phyloP scores from a whole-genome alignment of 2,888 invertebrate species.

The Polyommatus iphigenia region DNA sequence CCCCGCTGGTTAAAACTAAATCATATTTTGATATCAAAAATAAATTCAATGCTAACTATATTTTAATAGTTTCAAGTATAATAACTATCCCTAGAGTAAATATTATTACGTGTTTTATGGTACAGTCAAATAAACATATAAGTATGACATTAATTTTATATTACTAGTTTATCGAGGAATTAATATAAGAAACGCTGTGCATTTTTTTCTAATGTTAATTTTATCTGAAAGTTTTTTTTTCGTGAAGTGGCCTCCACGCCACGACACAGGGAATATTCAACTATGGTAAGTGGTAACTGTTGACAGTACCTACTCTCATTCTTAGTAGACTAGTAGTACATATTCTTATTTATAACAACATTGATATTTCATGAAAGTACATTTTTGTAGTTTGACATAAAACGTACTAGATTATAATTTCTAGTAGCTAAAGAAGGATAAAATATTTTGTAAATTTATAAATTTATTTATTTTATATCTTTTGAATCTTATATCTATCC shows the following conservation, averaged over 20 bases:
- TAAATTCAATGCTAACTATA: conserved; percentile 11
- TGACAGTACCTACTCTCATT: too few relatives aligned
- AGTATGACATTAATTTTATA: neutral
- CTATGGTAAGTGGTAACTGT: too few relatives aligned
- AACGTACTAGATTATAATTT: neutral
- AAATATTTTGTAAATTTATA: neutral
- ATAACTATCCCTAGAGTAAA: neutral
- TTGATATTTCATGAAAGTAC: neutral
- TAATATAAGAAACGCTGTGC: too few relatives aligned
- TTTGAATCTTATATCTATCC: too few relatives aligned
- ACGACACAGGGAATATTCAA: too few relatives aligned
- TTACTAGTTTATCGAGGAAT: neutral
- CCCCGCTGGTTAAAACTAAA: conserved; percentile 16
- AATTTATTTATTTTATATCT: too few relatives aligned
- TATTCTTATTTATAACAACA: neutral
- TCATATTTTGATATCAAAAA: conserved; percentile 19
- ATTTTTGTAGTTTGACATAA: neutral
- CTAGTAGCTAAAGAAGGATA: neutral
- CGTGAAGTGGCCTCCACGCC: too few relatives aligned
- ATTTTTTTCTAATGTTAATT: too few relatives aligned
- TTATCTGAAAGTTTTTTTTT: too few relatives aligned
- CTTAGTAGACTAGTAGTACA: too few relatives aligned
- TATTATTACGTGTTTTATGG: neutral
- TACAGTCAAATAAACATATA: neutral
- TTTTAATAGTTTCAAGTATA: neutral